Conservation (phyloP, 2,113 vertebrate species). For the Myrmophylax atrothorax region DNA sequence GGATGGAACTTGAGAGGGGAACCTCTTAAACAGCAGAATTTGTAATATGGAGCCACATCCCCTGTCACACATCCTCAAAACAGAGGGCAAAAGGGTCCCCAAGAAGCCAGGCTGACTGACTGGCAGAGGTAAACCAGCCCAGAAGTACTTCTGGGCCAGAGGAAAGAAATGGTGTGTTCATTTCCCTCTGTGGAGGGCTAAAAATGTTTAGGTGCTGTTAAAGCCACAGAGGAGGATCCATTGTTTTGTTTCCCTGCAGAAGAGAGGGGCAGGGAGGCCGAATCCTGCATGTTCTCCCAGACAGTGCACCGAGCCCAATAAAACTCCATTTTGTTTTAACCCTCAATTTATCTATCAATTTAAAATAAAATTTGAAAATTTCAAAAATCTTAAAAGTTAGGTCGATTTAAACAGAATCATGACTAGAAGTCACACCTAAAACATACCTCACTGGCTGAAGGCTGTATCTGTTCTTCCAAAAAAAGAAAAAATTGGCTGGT, state of each 20-base stretch:
- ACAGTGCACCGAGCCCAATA: neutral
- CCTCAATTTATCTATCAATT: neutral
- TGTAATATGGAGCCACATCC: neutral
- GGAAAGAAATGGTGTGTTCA: neutral
- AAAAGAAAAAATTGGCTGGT: neutral
- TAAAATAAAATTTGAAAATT: neutral
- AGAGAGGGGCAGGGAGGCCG: neutral
- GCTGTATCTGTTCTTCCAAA: neutral
- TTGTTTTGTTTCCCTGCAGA: neutral
- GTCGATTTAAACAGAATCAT: neutral
- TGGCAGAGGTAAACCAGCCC: neutral
- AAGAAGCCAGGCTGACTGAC: neutral
- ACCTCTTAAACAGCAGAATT: neutral
- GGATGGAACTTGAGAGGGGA: neutral
- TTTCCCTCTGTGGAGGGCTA: neutral
- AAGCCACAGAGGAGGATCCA: neutral
- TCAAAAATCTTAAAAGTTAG: neutral
- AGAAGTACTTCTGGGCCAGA: neutral
- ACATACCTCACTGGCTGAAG: neutral
- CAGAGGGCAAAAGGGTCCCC: neutral
- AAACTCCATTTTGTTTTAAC: neutral
- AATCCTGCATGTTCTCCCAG: neutral
- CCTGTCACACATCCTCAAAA: neutral
- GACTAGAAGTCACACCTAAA: neutral
- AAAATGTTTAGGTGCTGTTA: neutral